A percentile compares a stretch with the other conserved stretches of the same genome.
These are phyloP conservation scores for Polyergus mexicanus DNA, from an alignment of 1,140 invertebrate genomes.

Conservation along the genomic window DNA sequence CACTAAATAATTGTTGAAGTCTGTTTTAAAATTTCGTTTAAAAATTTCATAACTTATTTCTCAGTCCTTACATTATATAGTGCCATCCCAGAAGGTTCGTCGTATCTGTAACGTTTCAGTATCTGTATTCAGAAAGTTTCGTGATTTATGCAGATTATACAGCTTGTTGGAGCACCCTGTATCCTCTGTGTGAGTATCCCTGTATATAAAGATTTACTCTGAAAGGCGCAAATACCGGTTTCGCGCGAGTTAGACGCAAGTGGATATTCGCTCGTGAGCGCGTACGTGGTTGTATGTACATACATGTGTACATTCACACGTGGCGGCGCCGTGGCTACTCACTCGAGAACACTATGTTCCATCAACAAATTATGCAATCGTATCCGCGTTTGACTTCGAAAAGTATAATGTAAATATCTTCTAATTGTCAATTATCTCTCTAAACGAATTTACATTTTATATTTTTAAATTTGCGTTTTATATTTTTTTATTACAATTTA, in stretches of 20 bases:
- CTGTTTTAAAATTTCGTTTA: background rate
- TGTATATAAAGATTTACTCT: constrained; percentile 45
- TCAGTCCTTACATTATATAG: too few relatives aligned
- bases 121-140: background rate
- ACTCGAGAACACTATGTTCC: background rate
- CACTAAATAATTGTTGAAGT: too few relatives aligned
- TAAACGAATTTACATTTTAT: background rate
- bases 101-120: background rate
- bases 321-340: constrained; percentile 39
- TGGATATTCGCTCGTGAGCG: constrained; percentile 29
- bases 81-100: background rate
- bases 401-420: constrained; percentile 17
- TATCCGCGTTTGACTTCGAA: background rate
- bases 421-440: background rate
- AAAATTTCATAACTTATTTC: background rate
- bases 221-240: constrained; percentile 56
- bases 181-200: constrained; percentile 18
- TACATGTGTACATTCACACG: constrained; percentile 46
- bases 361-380: constrained; percentile 38
- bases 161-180: constrained; percentile 28
- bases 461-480: too few relatives aligned
- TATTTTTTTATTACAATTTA: too few relatives aligned
- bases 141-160: constrained; percentile 12
- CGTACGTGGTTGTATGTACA: background rate
- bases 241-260: constrained; percentile 46